Conservation (phyloP, 2,888 invertebrate genomes). For the Agonum fuliginosum region DNA sequence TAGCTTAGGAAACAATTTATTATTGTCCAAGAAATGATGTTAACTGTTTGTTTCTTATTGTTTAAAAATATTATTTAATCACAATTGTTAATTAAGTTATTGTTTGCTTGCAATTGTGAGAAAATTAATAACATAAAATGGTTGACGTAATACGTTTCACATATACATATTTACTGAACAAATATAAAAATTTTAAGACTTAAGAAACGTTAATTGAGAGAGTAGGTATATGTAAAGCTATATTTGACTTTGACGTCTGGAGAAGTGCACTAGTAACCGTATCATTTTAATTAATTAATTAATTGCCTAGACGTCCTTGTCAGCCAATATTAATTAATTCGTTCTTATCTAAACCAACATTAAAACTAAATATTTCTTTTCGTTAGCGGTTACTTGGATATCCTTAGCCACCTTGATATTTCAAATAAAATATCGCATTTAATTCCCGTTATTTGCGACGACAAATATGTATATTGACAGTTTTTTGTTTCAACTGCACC, state of each 20-base stretch:
- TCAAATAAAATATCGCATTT: conserved; percentile 30
- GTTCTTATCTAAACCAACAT: conserved; percentile 44
- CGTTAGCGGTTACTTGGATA: conserved; percentile 13
- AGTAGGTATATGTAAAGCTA: background rate
- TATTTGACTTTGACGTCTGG: too few species aligned
- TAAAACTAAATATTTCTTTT: conserved; percentile 40
- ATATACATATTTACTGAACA: background rate
- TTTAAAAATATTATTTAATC: conserved; percentile 23
- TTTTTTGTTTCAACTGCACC: conserved; percentile 33
- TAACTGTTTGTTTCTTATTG: conserved; percentile 29
- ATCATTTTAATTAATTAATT: conserved; percentile 52
- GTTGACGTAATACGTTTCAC: background rate
- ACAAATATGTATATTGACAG: too few species aligned
- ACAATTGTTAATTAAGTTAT: conserved; percentile 25
- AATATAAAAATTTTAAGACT: background rate
- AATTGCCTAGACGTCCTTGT: conserved; percentile 31
- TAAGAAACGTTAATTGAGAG: background rate
- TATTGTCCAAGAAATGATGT: conserved; percentile 25
- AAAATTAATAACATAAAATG: conserved; percentile 1
- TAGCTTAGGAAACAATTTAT: background rate
- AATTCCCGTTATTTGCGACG: background rate
- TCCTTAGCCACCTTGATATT: conserved; percentile 40
- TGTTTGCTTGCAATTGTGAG: conserved; percentile 21
- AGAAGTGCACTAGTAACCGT: conserved; percentile 29
- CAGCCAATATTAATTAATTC: conserved; percentile 47